These are phyloP conservation scores for Paguma larvata DNA, from an alignment of 2,797 vertebrate genomes.

Conservation along the genomic window DNA sequence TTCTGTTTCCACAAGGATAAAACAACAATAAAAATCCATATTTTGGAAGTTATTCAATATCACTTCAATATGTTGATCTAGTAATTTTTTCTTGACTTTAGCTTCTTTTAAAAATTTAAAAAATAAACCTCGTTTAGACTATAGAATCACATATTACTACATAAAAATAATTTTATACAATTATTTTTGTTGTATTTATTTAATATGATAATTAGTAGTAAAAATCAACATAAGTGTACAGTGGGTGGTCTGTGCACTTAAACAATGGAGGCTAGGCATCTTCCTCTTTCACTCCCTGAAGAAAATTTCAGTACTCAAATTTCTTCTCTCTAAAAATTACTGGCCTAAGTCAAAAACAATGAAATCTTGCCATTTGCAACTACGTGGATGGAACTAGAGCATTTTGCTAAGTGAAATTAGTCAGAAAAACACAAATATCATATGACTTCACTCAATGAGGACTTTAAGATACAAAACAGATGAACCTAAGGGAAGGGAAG, in stretches of 20 bases:
- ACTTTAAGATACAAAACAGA: no score
- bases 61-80: background rate
- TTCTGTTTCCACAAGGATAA: background rate
- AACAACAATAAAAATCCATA: background rate
- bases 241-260: fast-evolving
- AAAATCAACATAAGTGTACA: background rate
- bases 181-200: background rate
- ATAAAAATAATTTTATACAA: background rate
- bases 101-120: background rate
- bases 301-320: background rate
- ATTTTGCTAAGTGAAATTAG: no score
- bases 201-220: background rate
- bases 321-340: background rate
- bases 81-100: background rate
- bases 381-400: no score
- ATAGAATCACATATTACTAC: background rate
- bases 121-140: background rate
- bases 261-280: background rate
- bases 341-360: background rate
- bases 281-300: background rate
- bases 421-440: no score
- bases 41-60: background rate
- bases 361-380: no score
- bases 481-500: no score
- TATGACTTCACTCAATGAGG: no score